These are phyloP conservation scores for Drosophila navojoa DNA, from an alignment of 1,140 invertebrate species.

Conservation along the genomic window DNA sequence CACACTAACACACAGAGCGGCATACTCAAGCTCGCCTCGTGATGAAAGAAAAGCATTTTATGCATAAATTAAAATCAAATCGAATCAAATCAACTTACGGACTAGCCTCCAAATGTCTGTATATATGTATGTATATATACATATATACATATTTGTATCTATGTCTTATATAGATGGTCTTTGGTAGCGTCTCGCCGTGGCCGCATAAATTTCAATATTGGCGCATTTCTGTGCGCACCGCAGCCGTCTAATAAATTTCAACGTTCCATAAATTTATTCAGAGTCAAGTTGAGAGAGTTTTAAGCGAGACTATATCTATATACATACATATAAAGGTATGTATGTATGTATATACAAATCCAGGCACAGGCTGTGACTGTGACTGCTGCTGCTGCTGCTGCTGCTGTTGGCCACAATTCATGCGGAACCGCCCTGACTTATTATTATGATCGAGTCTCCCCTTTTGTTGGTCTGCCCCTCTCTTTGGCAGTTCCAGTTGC, in stretches of 20 bases:
- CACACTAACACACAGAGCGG: slow-evolving; percentile 10
- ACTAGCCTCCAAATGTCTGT: slow-evolving; percentile 27
- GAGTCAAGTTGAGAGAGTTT: slow-evolving; percentile 62
- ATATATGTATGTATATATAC: background rate
- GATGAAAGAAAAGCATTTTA: slow-evolving; percentile 81
- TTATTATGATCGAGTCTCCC: slow-evolving; percentile 54
- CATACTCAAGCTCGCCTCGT: slow-evolving; percentile 48
- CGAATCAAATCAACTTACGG: slow-evolving; percentile 74
- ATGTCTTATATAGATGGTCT: background rate
- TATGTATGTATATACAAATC: background rate
- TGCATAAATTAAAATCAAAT: slow-evolving; percentile 82
- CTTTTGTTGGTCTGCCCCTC: slow-evolving; percentile 2
- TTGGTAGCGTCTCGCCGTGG: slow-evolving; percentile 21
- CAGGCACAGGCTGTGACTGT: slow-evolving; percentile 9
- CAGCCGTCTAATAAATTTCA: slow-evolving; percentile 68
- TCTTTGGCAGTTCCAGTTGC: slow-evolving; percentile 2
- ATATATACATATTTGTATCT: background rate
- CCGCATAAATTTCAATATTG: slow-evolving; percentile 80
- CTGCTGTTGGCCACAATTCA: slow-evolving; percentile 31
- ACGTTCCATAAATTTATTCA: slow-evolving; percentile 77
- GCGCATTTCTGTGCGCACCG: slow-evolving; percentile 71
- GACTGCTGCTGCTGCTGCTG: slow-evolving; percentile 13
- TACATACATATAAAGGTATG: background rate
- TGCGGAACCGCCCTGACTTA: slow-evolving; percentile 67
- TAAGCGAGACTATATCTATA: slow-evolving; percentile 21